phyloP scores from a whole-genome alignment of 2,113 vertebrate species.

The Cavia porcellus region DNA sequence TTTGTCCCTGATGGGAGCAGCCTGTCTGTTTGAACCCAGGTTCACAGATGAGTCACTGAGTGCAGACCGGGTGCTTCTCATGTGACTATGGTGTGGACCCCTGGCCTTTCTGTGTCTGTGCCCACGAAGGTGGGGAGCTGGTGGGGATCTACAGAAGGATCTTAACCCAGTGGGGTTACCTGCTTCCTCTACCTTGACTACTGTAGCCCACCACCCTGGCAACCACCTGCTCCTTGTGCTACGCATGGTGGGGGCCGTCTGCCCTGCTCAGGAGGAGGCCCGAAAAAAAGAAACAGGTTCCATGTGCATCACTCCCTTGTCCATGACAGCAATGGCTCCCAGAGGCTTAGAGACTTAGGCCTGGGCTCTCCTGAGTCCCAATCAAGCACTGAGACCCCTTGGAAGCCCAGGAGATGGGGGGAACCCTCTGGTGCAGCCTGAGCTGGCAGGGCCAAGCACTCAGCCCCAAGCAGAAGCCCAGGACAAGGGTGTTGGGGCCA shows the following conservation, averaged over 20 bases:
- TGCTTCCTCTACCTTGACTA: not conserved
- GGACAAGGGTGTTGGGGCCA: not conserved
- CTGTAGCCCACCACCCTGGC: fast-evolving
- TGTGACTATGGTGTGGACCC: fast-evolving
- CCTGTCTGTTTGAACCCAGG: fast-evolving
- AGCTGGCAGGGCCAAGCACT: not conserved
- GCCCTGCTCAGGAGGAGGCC: not conserved
- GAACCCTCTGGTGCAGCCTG: not conserved
- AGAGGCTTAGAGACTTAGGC: not conserved
- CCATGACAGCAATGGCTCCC: not conserved
- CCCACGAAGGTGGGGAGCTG: not conserved
- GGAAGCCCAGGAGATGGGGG: not conserved
- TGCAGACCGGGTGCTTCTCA: not conserved
- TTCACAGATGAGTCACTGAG: not conserved
- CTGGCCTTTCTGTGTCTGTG: not conserved
- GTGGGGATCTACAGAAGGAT: not conserved
- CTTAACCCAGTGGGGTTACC: not conserved
- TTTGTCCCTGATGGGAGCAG: not conserved
- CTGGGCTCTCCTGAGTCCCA: not conserved
- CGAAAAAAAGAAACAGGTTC: not conserved
- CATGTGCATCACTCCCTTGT: too few species aligned
- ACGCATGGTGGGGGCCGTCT: not conserved
- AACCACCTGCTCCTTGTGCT: not conserved
- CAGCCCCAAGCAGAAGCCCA: not conserved
- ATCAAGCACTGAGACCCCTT: not conserved